A percentile compares a stretch with the other conserved stretches of the same genome.
These are phyloP conservation scores for Tiliacea citrago DNA, from an alignment of 2,888 invertebrate species.

Conservation along the genomic window DNA sequence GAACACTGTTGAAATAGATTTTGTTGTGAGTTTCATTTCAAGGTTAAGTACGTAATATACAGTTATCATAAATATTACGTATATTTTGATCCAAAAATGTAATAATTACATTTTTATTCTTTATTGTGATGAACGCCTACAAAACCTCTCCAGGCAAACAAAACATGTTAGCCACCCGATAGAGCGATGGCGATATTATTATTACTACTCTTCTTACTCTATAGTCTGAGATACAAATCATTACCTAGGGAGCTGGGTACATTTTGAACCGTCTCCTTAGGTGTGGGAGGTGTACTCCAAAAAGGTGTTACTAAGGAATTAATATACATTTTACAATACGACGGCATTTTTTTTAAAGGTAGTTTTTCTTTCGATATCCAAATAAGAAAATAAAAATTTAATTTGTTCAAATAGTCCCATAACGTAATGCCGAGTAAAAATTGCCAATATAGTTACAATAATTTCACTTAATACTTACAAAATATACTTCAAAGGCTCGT, in stretches of 20 bases:
- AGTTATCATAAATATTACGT: background rate
- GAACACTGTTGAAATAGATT: background rate
- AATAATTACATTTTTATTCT: too few relatives aligned
- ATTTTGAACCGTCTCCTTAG: background rate
- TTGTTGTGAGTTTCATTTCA: background rate
- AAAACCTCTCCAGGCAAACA: background rate
- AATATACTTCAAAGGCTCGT: conserved; percentile 51
- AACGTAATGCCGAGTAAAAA: conserved; percentile 49
- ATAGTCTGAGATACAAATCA: background rate
- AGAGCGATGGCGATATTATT: background rate
- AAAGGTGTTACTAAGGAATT: background rate
- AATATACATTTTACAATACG: conserved; percentile 13
- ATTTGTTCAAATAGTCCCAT: conserved; percentile 57
- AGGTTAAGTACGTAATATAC: too few relatives aligned
- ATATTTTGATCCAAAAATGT: background rate
- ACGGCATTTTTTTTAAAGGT: background rate
- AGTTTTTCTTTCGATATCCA: background rate
- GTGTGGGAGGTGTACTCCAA: background rate
- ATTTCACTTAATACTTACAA: conserved; percentile 60
- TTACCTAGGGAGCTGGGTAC: background rate
- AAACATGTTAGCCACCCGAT: background rate
- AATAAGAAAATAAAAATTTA: conserved; percentile 1
- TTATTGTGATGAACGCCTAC: background rate
- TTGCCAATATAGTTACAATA: conserved; percentile 58
- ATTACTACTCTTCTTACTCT: background rate